These are phyloP conservation scores for Podotricha telesiphe DNA, from an alignment of 2,888 invertebrate species.

Conservation along the genomic window DNA sequence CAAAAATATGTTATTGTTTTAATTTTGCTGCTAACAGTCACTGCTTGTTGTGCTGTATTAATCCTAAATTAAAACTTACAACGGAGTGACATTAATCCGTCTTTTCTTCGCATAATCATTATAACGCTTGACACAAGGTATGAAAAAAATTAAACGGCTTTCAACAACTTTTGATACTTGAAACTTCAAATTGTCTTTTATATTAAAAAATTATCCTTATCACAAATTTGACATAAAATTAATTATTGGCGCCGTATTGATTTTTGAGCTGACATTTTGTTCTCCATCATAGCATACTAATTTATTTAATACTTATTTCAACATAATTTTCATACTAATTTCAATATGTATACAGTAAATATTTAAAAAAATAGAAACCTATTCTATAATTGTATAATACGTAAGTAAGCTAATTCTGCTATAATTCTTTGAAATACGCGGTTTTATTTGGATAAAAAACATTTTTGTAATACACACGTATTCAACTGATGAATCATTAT, in stretches of 20 bases:
- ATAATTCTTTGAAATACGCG: not conserved
- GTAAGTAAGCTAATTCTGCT: not conserved
- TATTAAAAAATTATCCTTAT: not conserved
- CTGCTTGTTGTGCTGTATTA: not conserved
- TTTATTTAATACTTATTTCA: no score
- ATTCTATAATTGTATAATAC: no score
- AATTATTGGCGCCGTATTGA: not conserved
- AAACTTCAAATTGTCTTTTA: not conserved
- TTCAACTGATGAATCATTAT: constrained; percentile 33
- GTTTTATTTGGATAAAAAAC: constrained; percentile 4
- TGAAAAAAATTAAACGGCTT: not conserved
- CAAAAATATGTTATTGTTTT: not conserved
- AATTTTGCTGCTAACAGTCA: not conserved
- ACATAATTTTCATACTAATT: no score
- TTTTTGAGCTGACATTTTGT: not conserved
- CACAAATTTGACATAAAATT: not conserved
- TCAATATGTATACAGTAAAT: no score
- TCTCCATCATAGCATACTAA: no score
- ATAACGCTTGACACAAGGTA: not conserved
- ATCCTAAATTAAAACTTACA: not conserved
- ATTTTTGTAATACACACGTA: constrained; percentile 9
- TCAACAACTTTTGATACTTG: constrained; percentile 1
- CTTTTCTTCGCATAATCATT: constrained; percentile 17
- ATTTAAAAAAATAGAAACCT: no score
- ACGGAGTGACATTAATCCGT: constrained; percentile 16